A percentile compares a stretch with the other conserved stretches of the same genome.
Conservation (phyloP, 2,888 invertebrate genomes). For the Leptopterna dolabrata region DNA sequence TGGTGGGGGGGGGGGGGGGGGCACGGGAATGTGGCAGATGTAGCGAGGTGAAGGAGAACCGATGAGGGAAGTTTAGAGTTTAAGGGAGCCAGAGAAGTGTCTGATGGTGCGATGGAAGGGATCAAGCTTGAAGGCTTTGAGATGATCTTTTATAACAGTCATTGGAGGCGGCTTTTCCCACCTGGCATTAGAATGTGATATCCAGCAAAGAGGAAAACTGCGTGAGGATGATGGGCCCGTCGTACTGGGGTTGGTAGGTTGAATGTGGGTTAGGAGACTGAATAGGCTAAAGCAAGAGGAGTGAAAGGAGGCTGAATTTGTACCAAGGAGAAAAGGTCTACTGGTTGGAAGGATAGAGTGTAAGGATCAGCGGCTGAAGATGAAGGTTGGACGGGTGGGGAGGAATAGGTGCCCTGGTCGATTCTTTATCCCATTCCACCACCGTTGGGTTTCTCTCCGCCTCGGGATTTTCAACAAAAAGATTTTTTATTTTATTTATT, state of each 20-base stretch:
- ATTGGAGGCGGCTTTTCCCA: conserved; percentile 2
- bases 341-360: background rate
- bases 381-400: background rate
- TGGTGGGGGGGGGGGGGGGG: background rate
- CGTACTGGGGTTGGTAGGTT: background rate
- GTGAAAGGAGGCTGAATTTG: background rate
- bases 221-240: background rate
- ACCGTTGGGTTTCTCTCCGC: background rate
- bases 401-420: conserved; percentile 1
- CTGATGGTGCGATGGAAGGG: background rate
- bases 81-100: background rate
- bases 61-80: background rate
- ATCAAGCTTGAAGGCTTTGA: background rate
- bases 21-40: background rate
- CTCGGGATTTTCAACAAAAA: background rate
- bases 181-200: conserved; percentile 11
- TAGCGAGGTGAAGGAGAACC: background rate
- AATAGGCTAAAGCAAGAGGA: background rate
- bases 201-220: background rate
- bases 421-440: background rate
- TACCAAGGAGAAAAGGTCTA: background rate
- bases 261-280: conserved; percentile 3
- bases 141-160: conserved; percentile 9
- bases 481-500: too few species aligned
- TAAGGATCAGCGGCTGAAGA: background rate